phyloP scores from a whole-genome alignment of 2,888 invertebrate genomes.

The Clitarchus hookeri region DNA sequence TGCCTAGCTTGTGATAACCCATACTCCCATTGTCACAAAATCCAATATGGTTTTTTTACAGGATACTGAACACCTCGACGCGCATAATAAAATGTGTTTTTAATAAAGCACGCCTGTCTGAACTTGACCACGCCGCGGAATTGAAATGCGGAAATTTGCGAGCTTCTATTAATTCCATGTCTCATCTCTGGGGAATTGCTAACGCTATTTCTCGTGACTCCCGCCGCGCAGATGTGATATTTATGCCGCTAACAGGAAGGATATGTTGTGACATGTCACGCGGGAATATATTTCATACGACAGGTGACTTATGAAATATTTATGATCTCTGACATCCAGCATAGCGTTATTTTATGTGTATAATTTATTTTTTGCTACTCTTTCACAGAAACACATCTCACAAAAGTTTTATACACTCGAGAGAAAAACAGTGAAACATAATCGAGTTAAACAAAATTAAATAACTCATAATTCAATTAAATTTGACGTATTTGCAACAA shows the following conservation, averaged over 20 bases:
- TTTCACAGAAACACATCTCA: not conserved
- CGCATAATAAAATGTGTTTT: not conserved
- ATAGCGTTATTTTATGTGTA: not conserved
- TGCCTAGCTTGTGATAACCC: too few relatives aligned
- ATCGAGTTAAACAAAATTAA: not conserved
- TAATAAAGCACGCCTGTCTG: not conserved
- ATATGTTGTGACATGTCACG: not conserved
- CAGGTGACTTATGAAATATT: conserved; percentile 14
- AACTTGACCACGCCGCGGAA: not conserved
- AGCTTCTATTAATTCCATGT: not conserved
- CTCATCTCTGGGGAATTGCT: not conserved
- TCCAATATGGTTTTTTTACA: too few relatives aligned
- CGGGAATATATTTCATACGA: not conserved
- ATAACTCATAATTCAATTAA: too few relatives aligned
- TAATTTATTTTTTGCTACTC: not conserved
- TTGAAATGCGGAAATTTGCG: not conserved
- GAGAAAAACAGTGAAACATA: not conserved
- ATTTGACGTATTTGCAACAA: too few relatives aligned
- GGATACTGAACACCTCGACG: not conserved
- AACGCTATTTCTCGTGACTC: not conserved
- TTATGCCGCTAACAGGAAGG: not conserved
- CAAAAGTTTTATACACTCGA: not conserved
- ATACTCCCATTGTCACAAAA: too few relatives aligned
- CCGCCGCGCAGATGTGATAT: not conserved
- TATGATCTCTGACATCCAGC: not conserved